phyloP scores from a whole-genome alignment of 1,140 invertebrate genomes.

The Heliconius congener region DNA sequence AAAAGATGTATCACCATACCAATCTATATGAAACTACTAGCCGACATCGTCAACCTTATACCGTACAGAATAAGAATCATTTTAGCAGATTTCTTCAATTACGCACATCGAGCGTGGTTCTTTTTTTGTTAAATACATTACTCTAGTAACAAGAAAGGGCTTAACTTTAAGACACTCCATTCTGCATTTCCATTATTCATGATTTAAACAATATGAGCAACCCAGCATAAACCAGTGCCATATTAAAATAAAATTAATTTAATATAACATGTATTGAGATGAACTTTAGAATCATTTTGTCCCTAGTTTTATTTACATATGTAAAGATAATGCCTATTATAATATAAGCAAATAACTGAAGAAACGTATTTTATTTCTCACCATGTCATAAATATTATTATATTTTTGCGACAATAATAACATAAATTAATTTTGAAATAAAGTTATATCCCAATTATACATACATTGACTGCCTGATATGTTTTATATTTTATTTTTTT shows the following conservation, averaged over 20 bases:
- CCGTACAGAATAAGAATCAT: conserved; percentile 72
- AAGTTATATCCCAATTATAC: too few relatives aligned
- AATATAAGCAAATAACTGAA: background rate
- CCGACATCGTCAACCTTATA: conserved; percentile 66
- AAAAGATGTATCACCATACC: conserved; percentile 66
- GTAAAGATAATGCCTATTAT: background rate
- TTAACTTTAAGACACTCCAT: background rate
- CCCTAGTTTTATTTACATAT: background rate
- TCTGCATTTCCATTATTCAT: background rate
- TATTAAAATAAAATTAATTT: conserved; percentile 1
- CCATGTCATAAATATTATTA: too few relatives aligned
- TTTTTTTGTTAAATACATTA: conserved; percentile 59
- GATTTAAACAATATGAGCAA: too few relatives aligned
- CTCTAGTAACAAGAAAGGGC: background rate
- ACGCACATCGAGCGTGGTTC: conserved; percentile 69
- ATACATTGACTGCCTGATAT: too few relatives aligned
- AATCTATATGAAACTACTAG: conserved; percentile 59
- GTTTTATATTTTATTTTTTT: too few relatives aligned
- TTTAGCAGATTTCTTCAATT: conserved; percentile 73
- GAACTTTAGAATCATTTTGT: background rate
- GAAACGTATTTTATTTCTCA: background rate
- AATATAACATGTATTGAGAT: background rate
- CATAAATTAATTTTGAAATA: too few relatives aligned
- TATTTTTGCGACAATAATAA: too few relatives aligned
- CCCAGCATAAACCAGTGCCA: background rate